phyloP scores from a whole-genome alignment of 2,113 vertebrate genomes.

The Lethenteron camtschaticum region DNA sequence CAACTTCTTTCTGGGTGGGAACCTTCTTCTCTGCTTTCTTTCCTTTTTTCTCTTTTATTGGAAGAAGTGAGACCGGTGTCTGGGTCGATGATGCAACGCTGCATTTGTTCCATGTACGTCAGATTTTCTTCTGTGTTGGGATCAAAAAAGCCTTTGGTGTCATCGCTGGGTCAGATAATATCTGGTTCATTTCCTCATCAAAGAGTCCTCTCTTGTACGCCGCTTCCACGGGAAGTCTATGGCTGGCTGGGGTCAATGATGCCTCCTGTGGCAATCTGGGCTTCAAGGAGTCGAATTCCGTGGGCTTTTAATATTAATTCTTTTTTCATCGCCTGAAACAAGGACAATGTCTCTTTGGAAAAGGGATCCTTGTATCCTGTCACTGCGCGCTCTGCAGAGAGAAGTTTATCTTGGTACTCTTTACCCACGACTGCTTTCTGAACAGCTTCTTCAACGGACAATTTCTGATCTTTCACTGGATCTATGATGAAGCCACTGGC shows the following conservation, averaged over 20 bases:
- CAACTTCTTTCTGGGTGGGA: constrained; percentile 14
- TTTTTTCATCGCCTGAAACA: constrained; percentile 35
- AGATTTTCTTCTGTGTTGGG: constrained; percentile 33
- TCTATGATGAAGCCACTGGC: constrained; percentile 21
- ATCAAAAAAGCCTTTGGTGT: constrained; percentile 36
- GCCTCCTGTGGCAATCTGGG: constrained; percentile 29
- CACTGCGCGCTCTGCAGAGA: constrained; percentile 20
- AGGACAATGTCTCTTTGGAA: constrained; percentile 20
- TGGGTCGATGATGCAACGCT: constrained; percentile 22
- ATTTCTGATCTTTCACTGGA: constrained; percentile 10
- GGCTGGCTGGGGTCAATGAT: constrained; percentile 20
- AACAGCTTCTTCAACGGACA: constrained; percentile 15
- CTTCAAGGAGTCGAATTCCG: constrained; percentile 26
- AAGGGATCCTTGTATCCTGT: constrained; percentile 31
- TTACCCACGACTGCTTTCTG: constrained; percentile 8
- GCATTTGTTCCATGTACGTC: constrained; percentile 27
- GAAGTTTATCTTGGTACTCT: constrained; percentile 13
- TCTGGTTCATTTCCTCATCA: constrained; percentile 18
- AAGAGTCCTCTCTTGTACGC: constrained; percentile 23
- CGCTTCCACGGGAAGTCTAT: constrained; percentile 20
- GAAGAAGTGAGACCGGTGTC: constrained; percentile 25
- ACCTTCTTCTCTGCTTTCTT: constrained; percentile 21
- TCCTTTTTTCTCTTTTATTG: constrained; percentile 22
- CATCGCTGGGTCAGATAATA: constrained; percentile 16
- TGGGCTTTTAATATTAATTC: constrained; percentile 26